Base-by-base conservation (phyloP, 2,113 vertebrate genomes). In the Empidonax traillii region DNA sequence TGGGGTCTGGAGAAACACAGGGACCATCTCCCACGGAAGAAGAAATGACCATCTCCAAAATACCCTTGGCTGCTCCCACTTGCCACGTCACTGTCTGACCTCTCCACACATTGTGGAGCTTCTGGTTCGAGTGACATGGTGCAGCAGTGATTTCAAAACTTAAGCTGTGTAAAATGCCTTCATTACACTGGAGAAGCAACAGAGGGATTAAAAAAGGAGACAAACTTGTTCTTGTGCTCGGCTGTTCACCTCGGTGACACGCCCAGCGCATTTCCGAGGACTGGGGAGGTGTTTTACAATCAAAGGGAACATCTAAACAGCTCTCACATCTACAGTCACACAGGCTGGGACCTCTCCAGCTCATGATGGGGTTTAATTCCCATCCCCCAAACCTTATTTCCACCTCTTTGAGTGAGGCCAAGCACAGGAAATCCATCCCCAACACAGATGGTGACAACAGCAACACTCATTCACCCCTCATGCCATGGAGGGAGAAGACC, bases 361-460 rank as follows among this genome's bases (percentile, higher is more conserved):
- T 3, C 0, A 0, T 0, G 14, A 6, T 7, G 52, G 39, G 24
- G 22, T 22, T 67, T 0, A 1, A 12, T 10, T 30, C 41, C 46
- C 30, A 18, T 1, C 22, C 35, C 35, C 35, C 14, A 3, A 6
- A 16, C 13, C 6, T 2, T 6, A 24, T 65, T 47, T 5, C 59
- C 44, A 35, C 23, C 19, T 2, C 30, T 2, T 1, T 5, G 37
- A 25, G 37, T 0, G 0, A 37, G 14, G 12, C 31, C 82, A 33
- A 19, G 27, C 14, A 3, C 17, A 18, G 19, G 19, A 55, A 69
- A 51, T 0, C 83, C 78, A 22, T 3, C 27, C 35, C 41, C 66
- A 24, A 1, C 2, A 1, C 0, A 6, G 41, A 6, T 1, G 12
- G 24, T 3, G 19, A 24, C 55, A 44, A 12, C 0, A 3, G 22